These are phyloP conservation scores for Chaenodraco wilsoni DNA, from an alignment of 2,797 vertebrate genomes.

Conservation along the genomic window DNA sequence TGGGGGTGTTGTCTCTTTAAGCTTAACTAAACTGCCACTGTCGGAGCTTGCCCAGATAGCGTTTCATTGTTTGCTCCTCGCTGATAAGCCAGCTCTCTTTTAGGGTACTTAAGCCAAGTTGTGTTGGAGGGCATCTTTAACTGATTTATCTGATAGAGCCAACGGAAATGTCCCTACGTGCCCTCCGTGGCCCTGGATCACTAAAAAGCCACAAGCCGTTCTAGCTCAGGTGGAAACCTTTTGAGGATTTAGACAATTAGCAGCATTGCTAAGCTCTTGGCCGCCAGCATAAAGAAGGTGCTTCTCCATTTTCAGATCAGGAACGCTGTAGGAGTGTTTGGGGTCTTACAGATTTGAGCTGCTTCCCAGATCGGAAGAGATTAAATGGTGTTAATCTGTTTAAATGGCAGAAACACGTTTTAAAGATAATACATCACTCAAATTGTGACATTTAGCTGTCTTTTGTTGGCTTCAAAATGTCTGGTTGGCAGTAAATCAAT, in stretches of 20 bases:
- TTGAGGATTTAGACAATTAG: constrained; percentile 76
- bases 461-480: not conserved
- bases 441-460: constrained; percentile 16
- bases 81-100: constrained; percentile 71
- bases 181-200: constrained; percentile 58
- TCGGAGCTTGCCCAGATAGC: constrained; percentile 64
- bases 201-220: constrained; percentile 67
- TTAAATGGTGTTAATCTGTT: constrained; percentile 45
- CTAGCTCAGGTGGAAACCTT: constrained; percentile 71
- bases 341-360: constrained; percentile 35
- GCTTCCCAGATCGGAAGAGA: constrained; percentile 31
- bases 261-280: constrained; percentile 67
- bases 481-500: constrained; percentile 8
- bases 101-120: constrained; percentile 71
- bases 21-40: constrained; percentile 68
- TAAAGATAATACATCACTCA: not conserved
- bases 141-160: constrained; percentile 78
- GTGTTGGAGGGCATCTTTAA: constrained; percentile 78
- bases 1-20: constrained; percentile 60
- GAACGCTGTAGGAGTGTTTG: constrained; percentile 25
- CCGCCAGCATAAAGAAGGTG: constrained; percentile 49
- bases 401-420: constrained; percentile 37
- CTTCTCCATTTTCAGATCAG: constrained; percentile 65
- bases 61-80: constrained; percentile 70
- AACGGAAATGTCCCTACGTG: constrained; percentile 68